A percentile compares a stretch with the other conserved stretches of the same genome.
These are phyloP conservation scores for Arion vulgaris DNA, from an alignment of 1,140 invertebrate species.

Conservation along the genomic window DNA sequence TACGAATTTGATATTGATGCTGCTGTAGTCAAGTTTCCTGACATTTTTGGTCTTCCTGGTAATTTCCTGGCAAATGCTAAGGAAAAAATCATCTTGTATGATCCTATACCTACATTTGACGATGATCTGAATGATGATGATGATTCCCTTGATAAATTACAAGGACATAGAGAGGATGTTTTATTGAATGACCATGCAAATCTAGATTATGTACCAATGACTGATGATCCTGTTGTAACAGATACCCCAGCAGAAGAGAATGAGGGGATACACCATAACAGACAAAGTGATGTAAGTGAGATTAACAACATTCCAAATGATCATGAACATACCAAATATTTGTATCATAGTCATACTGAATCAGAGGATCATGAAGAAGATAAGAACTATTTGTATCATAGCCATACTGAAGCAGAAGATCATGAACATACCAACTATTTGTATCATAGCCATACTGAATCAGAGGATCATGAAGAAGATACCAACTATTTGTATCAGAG, in stretches of 20 bases:
- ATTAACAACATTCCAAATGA: neutral
- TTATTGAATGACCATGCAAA: neutral
- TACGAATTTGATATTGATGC: slow-evolving; percentile 49
- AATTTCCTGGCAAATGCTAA: neutral
- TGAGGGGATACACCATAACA: neutral
- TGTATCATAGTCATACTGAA: neutral
- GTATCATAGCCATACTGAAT: slow-evolving; percentile 1
- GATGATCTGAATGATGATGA: neutral
- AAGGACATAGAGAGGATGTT: neutral
- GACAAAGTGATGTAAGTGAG: neutral
- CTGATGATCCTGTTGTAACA: neutral
- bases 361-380: slow-evolving; percentile 7
- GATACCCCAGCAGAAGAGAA: neutral
- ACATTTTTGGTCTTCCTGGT: slow-evolving; percentile 36
- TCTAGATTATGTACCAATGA: neutral
- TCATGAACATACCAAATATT: neutral
- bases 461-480: neutral
- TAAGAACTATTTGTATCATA: no score
- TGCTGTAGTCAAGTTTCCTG: slow-evolving; percentile 42
- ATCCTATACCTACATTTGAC: neutral
- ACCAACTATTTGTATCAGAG: no score
- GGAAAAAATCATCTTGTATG: slow-evolving; percentile 19
- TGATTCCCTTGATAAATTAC: neutral
- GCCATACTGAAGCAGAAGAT: no score
- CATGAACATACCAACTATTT: neutral